These are phyloP conservation scores for Pluvialis apricaria DNA, from an alignment of 2,113 vertebrate genomes.

Conservation along the genomic window DNA sequence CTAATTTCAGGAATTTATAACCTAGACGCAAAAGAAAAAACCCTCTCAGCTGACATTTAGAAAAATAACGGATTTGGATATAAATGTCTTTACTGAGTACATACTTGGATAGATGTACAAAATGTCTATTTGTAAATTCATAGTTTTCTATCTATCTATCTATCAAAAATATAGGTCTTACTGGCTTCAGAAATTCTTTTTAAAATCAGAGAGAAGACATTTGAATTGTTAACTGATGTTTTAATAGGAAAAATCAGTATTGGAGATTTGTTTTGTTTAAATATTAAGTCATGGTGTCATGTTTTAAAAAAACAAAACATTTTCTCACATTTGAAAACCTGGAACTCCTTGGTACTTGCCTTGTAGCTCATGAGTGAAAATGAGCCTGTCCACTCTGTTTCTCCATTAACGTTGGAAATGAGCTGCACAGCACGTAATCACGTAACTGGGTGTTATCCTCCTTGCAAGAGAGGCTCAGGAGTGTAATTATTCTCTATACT, in stretches of 20 bases:
- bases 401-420: background rate
- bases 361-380: background rate
- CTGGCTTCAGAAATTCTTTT: background rate
- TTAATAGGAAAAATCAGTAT: background rate
- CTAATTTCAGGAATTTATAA: conserved; percentile 32
- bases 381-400: background rate
- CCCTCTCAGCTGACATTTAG: background rate
- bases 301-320: background rate
- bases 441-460: background rate
- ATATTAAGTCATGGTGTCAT: background rate
- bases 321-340: background rate
- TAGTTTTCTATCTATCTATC: background rate
- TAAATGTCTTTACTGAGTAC: background rate
- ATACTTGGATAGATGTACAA: background rate
- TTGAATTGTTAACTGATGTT: background rate
- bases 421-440: background rate
- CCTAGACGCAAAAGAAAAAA: background rate
- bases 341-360: background rate
- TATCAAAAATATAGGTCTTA: background rate
- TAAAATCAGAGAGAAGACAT: background rate
- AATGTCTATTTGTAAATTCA: background rate
- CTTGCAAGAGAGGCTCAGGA: background rate
- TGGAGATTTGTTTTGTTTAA: background rate
- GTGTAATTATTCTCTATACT: background rate
- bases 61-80: background rate